phyloP scores from a whole-genome alignment of 2,888 invertebrate species.

The Pseudococcus longispinus region DNA sequence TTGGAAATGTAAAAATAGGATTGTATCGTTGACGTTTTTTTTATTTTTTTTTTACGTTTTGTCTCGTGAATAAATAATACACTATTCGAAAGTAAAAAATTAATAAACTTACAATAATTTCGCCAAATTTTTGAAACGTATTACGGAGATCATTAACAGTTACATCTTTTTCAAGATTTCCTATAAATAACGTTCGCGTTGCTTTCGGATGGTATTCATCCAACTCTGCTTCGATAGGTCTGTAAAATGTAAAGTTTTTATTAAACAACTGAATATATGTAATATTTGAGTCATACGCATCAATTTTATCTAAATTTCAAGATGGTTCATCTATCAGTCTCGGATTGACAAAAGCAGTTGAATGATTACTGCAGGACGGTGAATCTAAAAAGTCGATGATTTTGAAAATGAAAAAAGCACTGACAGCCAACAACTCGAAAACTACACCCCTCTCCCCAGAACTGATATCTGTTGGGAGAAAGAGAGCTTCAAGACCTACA shows the following conservation, averaged over 20 bases:
- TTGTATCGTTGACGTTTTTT: not conserved
- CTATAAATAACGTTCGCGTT: conserved; percentile 93
- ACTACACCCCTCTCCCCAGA: too few relatives aligned
- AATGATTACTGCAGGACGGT: too few relatives aligned
- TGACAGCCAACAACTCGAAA: too few relatives aligned
- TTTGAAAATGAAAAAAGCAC: too few relatives aligned
- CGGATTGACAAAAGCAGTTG: too few relatives aligned
- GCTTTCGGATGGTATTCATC: conserved; percentile 98
- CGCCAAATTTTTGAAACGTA: conserved; percentile 93
- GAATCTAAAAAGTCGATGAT: too few relatives aligned
- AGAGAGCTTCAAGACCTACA: too few relatives aligned
- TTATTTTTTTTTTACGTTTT: not conserved
- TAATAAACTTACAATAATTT: conserved; percentile 77
- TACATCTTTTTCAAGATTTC: conserved; percentile 94
- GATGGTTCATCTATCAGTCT: too few relatives aligned
- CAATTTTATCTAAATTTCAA: too few relatives aligned
- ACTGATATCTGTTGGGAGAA: too few relatives aligned
- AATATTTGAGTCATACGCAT: too few relatives aligned
- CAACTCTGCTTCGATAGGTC: conserved; percentile 92
- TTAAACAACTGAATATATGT: not conserved
- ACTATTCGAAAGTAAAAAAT: not conserved
- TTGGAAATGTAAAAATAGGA: too few relatives aligned
- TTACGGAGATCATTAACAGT: conserved; percentile 87
- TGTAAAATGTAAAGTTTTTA: conserved; percentile 32
- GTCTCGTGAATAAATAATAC: not conserved